These are phyloP conservation scores for Cyclura pinguis DNA, from an alignment of 2,797 vertebrate species.

Conservation along the genomic window DNA sequence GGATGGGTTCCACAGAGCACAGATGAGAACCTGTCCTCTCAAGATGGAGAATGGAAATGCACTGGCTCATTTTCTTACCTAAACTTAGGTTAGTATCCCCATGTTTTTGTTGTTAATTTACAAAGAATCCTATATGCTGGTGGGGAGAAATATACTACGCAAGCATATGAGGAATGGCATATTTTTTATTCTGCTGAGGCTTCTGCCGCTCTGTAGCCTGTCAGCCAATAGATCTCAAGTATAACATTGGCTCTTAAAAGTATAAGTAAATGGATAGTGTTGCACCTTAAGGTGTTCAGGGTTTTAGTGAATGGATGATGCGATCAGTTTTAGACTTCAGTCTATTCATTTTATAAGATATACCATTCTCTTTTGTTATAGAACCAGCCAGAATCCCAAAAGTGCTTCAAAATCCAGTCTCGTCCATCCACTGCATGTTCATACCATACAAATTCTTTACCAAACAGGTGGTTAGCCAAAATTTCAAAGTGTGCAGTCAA, in stretches of 20 bases:
- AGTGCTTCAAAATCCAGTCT: background rate
- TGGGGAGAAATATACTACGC: background rate
- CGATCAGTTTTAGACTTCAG: background rate
- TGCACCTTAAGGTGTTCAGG: too few relatives aligned
- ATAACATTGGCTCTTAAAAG: too few relatives aligned
- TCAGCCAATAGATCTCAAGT: background rate
- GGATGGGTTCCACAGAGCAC: slow-evolving; percentile 92
- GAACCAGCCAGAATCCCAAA: too few relatives aligned
- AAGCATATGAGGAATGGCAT: background rate
- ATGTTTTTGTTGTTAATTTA: slow-evolving; percentile 54
- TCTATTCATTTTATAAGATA: background rate
- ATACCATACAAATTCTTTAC: background rate
- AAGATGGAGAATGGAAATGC: slow-evolving; percentile 92
- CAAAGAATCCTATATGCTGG: background rate
- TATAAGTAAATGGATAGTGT: too few relatives aligned
- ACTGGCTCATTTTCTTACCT: slow-evolving; percentile 90
- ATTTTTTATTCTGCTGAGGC: background rate
- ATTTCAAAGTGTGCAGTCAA: background rate
- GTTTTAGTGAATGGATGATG: background rate
- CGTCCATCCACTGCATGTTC: too few relatives aligned
- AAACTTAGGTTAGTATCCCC: slow-evolving; percentile 89
- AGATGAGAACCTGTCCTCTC: slow-evolving; percentile 76
- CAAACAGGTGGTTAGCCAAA: background rate
- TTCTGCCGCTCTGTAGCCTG: background rate
- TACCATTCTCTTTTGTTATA: background rate